phyloP scores from a whole-genome alignment of 2,113 vertebrate genomes.

The Gallinago paraguaiae region DNA sequence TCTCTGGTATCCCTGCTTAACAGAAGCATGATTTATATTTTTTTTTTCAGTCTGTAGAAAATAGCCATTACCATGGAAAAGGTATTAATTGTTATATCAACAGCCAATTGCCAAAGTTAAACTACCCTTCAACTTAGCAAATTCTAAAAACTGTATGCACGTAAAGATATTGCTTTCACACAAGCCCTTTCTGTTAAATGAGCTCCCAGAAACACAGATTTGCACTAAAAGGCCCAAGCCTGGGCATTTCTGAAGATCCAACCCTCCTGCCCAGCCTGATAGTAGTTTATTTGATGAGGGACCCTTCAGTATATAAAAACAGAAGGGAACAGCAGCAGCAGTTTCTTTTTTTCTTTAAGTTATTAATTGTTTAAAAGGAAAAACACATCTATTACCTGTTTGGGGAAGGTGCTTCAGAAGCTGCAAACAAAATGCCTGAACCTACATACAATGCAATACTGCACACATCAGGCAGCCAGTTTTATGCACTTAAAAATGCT shows the following conservation, averaged over 20 bases:
- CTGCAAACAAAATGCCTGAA: not conserved
- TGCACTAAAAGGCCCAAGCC: constrained; percentile 27
- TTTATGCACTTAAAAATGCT: not conserved
- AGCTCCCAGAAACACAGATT: not conserved
- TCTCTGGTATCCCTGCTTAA: not conserved
- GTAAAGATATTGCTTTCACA: not conserved
- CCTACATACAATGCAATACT: not conserved
- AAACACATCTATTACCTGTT: not conserved
- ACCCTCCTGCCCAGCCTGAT: not conserved
- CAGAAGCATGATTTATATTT: not conserved
- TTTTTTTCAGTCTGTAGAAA: not conserved
- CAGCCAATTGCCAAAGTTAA: not conserved
- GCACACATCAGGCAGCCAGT: not conserved
- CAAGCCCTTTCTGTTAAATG: not conserved
- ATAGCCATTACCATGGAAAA: not conserved
- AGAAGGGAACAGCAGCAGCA: not conserved
- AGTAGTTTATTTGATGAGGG: not conserved
- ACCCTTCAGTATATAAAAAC: not conserved
- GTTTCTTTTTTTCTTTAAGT: not conserved
- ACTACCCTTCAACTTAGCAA: not conserved
- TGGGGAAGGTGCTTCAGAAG: not conserved
- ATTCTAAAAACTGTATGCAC: not conserved
- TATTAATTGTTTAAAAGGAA: not conserved
- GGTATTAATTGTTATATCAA: not conserved
- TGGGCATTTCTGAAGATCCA: not conserved